These are phyloP conservation scores for Bicyclus anynana DNA, from an alignment of 1,140 invertebrate genomes.

Conservation along the genomic window DNA sequence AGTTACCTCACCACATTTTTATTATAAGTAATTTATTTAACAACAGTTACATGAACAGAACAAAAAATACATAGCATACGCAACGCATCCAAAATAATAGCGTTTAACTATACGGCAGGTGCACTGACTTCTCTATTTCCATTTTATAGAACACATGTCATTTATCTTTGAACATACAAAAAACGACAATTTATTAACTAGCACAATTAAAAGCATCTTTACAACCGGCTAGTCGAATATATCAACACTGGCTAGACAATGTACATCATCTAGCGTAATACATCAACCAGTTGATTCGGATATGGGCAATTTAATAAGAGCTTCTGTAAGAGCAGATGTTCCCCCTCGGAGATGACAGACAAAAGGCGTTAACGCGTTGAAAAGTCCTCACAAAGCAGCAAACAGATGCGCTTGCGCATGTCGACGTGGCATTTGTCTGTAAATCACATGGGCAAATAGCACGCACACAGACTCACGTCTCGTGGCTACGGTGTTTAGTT, in stretches of 20 bases:
- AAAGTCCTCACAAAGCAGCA: conserved; percentile 56
- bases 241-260: conserved; percentile 10
- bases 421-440: conserved; percentile 66
- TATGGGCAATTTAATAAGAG: conserved; percentile 32
- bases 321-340: conserved; percentile 61
- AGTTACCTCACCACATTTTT: not conserved
- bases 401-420: conserved; percentile 68
- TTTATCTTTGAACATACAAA: not conserved
- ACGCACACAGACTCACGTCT: conserved; percentile 37
- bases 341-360: conserved; percentile 51
- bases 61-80: not conserved
- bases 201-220: conserved; percentile 6
- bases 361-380: conserved; percentile 67
- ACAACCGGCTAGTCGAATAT: conserved; percentile 11
- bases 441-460: conserved; percentile 70
- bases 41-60: not conserved
- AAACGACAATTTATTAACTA: not conserved
- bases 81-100: not conserved
- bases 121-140: not conserved
- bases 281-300: conserved; percentile 22
- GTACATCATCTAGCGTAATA: conserved; percentile 6
- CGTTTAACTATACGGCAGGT: not conserved
- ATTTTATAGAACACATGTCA: conserved; percentile 9
- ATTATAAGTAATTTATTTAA: not conserved
- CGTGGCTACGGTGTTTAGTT: conserved; percentile 31